Evolutionary conservation across 2,113 vertebrate genomes (phyloP).

Genomic region (Micronycteris hirsuta): DNA sequence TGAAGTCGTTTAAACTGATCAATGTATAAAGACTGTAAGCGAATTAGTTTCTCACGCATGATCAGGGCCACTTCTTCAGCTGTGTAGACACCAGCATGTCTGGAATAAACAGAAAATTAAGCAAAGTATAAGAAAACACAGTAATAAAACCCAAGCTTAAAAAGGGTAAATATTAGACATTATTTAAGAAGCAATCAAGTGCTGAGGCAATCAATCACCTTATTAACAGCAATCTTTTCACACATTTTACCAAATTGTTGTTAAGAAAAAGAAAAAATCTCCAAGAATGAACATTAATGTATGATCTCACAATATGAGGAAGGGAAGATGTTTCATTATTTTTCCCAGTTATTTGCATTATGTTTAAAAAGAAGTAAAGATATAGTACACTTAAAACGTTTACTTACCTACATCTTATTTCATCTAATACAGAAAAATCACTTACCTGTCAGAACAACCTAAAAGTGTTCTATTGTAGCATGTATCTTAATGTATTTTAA

Average conservation of each 20-base stretch:
- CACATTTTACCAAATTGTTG: neutral
- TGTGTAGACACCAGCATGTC: slow-evolving; percentile 96
- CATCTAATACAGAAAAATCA: neutral
- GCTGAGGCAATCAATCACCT: neutral
- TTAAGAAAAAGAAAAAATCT: neutral
- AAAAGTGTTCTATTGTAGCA: neutral
- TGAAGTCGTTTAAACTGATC: slow-evolving; percentile 98
- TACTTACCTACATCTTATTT: neutral
- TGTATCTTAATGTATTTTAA: neutral
- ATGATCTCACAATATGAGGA: neutral
- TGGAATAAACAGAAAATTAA: slow-evolving; percentile 62
- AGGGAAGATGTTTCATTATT: neutral
- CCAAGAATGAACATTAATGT: neutral
- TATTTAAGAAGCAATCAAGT: neutral
- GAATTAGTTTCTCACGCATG: slow-evolving; percentile 95
- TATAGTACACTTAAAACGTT: neutral
- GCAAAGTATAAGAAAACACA: slow-evolving; percentile 21
- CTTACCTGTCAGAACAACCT: neutral
- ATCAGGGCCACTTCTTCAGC: slow-evolving; percentile 97
- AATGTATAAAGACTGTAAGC: slow-evolving; percentile 97
- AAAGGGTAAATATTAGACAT: neutral
- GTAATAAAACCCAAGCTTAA: neutral
- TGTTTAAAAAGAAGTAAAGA: neutral
- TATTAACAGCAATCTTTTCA: neutral
- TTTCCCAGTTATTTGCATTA: neutral